phyloP scores from a whole-genome alignment of 1,140 invertebrate species.

The Pogonognathellus flavescens region DNA sequence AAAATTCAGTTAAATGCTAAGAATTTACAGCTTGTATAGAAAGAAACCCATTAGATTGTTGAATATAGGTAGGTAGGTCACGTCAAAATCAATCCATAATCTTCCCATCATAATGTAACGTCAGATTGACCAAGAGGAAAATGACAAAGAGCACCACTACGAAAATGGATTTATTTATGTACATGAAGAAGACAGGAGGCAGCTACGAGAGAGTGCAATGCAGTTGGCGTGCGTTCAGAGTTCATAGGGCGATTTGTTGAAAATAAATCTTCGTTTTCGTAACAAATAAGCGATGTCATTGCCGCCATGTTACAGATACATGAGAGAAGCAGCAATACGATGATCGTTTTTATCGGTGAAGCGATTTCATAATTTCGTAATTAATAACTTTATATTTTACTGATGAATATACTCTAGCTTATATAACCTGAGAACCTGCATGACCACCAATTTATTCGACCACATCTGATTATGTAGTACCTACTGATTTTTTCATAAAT shows the following conservation, averaged over 20 bases:
- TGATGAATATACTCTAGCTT: too few species aligned
- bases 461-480: too few species aligned
- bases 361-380: too few species aligned
- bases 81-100: not conserved
- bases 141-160: not conserved
- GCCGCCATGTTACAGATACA: too few species aligned
- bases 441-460: too few species aligned
- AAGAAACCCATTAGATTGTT: not conserved
- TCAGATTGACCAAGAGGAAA: not conserved
- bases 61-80: not conserved
- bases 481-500: too few species aligned
- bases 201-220: conserved; percentile 24
- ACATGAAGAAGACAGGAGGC: not conserved
- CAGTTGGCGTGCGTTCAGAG: conserved; percentile 32
- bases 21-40: conserved; percentile 6
- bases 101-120: not conserved
- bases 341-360: too few species aligned
- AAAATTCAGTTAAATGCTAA: not conserved
- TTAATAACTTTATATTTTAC: too few species aligned
- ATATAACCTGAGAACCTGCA: too few species aligned
- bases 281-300: too few species aligned
- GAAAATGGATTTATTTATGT: not conserved
- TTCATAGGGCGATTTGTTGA: not conserved
- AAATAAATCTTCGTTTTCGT: too few species aligned
- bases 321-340: too few species aligned